Evolutionary conservation across 2,888 invertebrate species (phyloP), one percentile per base, ranked within the genome.

Genomic region (Bimastos eiseni): DNA sequence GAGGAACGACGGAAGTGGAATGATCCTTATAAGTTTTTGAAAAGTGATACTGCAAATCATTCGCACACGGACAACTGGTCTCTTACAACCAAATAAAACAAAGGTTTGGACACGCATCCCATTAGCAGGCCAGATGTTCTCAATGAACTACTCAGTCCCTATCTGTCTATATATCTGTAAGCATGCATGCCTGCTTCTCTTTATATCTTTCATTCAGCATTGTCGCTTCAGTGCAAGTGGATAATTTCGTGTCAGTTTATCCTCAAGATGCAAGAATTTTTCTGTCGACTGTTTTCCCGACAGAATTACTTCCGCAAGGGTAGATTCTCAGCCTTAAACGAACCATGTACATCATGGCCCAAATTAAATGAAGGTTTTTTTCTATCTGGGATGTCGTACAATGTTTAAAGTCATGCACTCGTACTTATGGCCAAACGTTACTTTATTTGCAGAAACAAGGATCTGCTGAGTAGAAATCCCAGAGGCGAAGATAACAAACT

Each of bases 61-160:
- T 8, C 17, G 70, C 70, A 70, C 30, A 30, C 70, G 1, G 30
- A 70, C 70, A n/a, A 70, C 8, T n/a, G 70, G 30, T 70, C n/a
- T 0, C 70, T 13, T n/a, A 70, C 70, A 70, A 70, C 70, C n/a
- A n/a, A n/a, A 70, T n/a, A 70, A n/a, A 70, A n/a, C 70, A n/a
- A n/a, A 70, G n/a, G 70, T 70, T 70, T 70, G 30, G 70, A 70
- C 70, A 70, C 1, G 6, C n/a, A n/a, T n/a, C n/a, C n/a, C 70
- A 70, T 70, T 70, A 70, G 30, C n/a, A n/a, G 70, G 70, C 70
- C 70, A 70, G n/a, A 70, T 70, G 70, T 70, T n/a, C 70, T 70
- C n/a, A 70, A 70, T 70, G 70, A 70, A 70, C 70, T 70, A n/a
- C 30, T n/a, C n/a, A n/a, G 30, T 70, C 0, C 6, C 70, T 49